A percentile compares a stretch with the other conserved stretches of the same genome.
These are phyloP conservation scores for Syndactyla subalaris DNA, from an alignment of 2,797 vertebrate species.

Conservation along the genomic window DNA sequence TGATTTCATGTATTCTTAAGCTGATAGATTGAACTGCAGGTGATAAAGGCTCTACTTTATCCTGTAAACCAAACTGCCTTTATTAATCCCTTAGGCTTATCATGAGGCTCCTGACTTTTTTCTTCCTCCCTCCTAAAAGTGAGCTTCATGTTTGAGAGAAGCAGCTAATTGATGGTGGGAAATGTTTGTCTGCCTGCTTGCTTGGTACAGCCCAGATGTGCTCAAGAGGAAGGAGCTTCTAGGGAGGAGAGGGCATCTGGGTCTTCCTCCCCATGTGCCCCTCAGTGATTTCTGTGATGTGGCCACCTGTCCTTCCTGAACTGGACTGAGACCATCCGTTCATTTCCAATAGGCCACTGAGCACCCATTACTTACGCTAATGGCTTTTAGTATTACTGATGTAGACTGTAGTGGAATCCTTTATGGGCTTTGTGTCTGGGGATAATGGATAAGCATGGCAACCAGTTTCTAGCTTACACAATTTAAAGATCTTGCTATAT, in stretches of 20 bases:
- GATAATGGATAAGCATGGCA: neutral
- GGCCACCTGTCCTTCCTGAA: neutral
- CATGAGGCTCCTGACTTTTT: neutral
- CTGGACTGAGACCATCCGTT: neutral
- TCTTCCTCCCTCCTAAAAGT: neutral
- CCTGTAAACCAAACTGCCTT: constrained; percentile 4
- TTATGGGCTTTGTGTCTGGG: neutral
- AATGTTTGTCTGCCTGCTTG: neutral
- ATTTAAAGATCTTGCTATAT: neutral
- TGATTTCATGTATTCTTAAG: constrained; percentile 24
- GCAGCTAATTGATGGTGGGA: neutral
- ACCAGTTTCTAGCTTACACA: neutral
- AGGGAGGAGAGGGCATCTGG: neutral
- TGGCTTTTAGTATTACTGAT: neutral
- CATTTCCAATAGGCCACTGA: neutral
- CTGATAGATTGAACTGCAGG: neutral
- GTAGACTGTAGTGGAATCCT: neutral
- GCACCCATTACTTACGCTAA: neutral
- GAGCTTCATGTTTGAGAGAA: neutral
- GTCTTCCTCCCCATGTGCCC: neutral
- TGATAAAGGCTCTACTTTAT: constrained; percentile 34
- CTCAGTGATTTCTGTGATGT: neutral
- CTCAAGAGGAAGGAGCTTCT: neutral
- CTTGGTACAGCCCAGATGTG: rapidly evolving
- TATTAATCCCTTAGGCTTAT: constrained; percentile 25